Percentiles rank a stretch among this genome's conserved stretches.
These are phyloP conservation scores for Decapterus maruadsi DNA, from an alignment of 2,797 vertebrate genomes.

Conservation along the genomic window DNA sequence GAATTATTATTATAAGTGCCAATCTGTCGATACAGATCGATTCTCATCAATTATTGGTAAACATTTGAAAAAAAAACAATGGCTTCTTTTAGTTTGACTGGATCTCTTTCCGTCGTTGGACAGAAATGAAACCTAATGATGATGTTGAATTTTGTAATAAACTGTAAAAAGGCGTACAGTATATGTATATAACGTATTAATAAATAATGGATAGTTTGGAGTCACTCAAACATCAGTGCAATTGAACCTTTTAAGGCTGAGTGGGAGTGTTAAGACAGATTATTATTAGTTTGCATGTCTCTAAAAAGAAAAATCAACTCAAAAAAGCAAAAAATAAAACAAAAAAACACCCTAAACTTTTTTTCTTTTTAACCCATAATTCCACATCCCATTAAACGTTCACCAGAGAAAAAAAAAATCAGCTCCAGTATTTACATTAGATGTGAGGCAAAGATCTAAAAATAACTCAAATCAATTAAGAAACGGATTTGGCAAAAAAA, in stretches of 20 bases:
- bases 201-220: slow-evolving; percentile 38
- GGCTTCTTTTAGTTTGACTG: not conserved
- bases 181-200: not conserved
- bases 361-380: no score
- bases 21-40: slow-evolving; percentile 3
- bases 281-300: slow-evolving; percentile 31
- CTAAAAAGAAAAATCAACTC: slow-evolving; percentile 10
- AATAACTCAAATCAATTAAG: slow-evolving; percentile 57
- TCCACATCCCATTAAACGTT: not conserved
- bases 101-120: not conserved
- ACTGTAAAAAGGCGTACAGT: not conserved
- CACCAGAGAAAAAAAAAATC: not conserved
- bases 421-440: slow-evolving; percentile 35
- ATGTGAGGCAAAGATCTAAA: slow-evolving; percentile 30
- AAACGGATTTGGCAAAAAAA: slow-evolving; percentile 40
- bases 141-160: not conserved
- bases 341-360: not conserved
- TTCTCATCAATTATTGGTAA: not conserved
- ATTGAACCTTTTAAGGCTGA: slow-evolving; percentile 24
- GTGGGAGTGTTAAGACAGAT: slow-evolving; percentile 11
- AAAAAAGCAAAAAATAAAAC: slow-evolving; percentile 20
- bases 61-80: not conserved
- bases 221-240: slow-evolving; percentile 50
- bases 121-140: slow-evolving; percentile 2
- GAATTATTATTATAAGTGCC: slow-evolving; percentile 2